These are phyloP conservation scores for Iselma pallidipennis DNA, from an alignment of 2,888 invertebrate species.

Conservation along the genomic window DNA sequence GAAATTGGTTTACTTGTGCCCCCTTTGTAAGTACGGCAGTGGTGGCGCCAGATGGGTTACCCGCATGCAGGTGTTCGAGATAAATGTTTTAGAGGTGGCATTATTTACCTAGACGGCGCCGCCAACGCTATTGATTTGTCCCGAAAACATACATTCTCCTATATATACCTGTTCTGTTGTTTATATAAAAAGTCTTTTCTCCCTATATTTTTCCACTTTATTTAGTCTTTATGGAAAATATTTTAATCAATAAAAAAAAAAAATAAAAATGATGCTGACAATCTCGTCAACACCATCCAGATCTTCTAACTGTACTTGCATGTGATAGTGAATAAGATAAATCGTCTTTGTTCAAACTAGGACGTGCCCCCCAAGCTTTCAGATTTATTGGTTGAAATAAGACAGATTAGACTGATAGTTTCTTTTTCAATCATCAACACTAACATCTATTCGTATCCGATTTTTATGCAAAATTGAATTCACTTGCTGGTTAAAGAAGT, in stretches of 20 bases:
- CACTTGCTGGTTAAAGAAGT: no score
- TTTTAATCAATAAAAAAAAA: not conserved
- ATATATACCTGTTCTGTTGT: not conserved
- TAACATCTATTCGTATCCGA: not conserved
- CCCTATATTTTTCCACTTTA: no score
- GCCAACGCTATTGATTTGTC: slow-evolving; percentile 42
- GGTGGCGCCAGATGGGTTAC: slow-evolving; percentile 38
- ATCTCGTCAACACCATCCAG: slow-evolving; percentile 1
- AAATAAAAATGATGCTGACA: not conserved
- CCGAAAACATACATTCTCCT: slow-evolving; percentile 39
- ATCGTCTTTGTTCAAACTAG: slow-evolving; percentile 9
- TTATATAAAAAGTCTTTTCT: no score
- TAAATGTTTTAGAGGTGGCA: slow-evolving; percentile 43
- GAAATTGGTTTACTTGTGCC: no score
- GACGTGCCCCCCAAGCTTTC: slow-evolving; percentile 15
- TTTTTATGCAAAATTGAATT: not conserved
- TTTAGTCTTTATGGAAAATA: not conserved
- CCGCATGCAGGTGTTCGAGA: slow-evolving; percentile 45
- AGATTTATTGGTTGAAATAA: slow-evolving; percentile 22
- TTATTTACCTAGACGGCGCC: slow-evolving; percentile 41
- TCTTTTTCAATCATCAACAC: no score
- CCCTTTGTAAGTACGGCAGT: no score
- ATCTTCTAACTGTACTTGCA: slow-evolving; percentile 1
- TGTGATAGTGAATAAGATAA: slow-evolving; percentile 14
- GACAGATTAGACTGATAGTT: slow-evolving; percentile 11